Evolutionary conservation across 2,797 vertebrate genomes (phyloP), one percentile per base, ranked within the genome.

Genomic region (Clamator glandarius): DNA sequence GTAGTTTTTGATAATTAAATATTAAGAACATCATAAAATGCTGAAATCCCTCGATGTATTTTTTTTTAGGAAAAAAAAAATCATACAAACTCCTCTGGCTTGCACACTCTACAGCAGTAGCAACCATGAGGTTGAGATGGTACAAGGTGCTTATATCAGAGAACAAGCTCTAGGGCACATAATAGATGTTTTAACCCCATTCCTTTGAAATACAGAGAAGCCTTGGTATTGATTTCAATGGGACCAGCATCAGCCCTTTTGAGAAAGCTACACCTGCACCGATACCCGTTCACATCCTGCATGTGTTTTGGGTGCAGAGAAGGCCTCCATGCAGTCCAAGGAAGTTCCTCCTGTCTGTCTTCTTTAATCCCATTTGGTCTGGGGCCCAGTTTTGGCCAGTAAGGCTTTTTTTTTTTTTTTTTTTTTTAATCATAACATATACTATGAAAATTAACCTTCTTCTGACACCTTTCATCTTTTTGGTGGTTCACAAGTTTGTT

Each of bases 1-100:
- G 75, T 59, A 33, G 7, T 93, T 96, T 95, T 93, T 91, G 54
- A 89, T 52, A 81, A 94, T 95, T 94, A 95, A 89, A 91, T 92
- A 91, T 95, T 93, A 63, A 94, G 93, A 93, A 39, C 6, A 3
- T 85, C 28, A 39, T 29, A 78, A 80, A 66, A 90, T 33, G 25
- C 76, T 75, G 42, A 83, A 93, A 68, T 58, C 3, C 3, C 16
- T 64, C 50, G 69, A 59, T 54, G 6, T 10, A 14, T 46, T 69
- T 39, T 39, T 64, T 80, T 63, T 8, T 25, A 21, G 4, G 8
- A 59, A 64, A 84, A 75, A 50, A 54, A 51, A 51, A 14, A 25
- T 4, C 7, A 46, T 2, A 51, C 23, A 25, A 25, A 75, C 15
- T 78, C 18, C 23, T 63, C 35, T 70, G 31, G 16, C 25, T 78